Evolutionary conservation across 2,797 vertebrate species (phyloP).

Genomic region (Alcedo quadribrachys): DNA sequence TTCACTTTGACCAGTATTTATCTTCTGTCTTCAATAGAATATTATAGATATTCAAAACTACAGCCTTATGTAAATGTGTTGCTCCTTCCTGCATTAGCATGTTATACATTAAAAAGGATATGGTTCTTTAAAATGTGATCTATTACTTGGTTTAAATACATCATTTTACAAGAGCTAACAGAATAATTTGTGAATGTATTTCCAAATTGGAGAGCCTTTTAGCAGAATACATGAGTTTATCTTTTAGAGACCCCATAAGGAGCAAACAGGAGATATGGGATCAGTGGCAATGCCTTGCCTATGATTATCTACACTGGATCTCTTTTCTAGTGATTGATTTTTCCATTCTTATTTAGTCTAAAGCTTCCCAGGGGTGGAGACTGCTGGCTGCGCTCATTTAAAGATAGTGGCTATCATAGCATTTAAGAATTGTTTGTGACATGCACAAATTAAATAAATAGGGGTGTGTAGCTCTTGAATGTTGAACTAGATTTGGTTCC

Average conservation of each 20-base stretch:
- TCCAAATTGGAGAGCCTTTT: background rate
- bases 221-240: background rate
- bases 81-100: background rate
- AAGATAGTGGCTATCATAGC: background rate
- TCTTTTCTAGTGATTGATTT: constrained; percentile 25
- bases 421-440: constrained; percentile 34
- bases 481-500: background rate
- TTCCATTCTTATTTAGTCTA: constrained; percentile 4
- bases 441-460: constrained; percentile 8
- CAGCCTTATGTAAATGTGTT: background rate
- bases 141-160: background rate
- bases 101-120: background rate
- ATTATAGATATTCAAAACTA: background rate
- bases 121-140: background rate
- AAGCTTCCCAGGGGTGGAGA: background rate
- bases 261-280: background rate
- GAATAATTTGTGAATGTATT: background rate
- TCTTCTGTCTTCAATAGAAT: background rate
- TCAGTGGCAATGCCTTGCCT: background rate
- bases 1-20: background rate
- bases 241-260: background rate
- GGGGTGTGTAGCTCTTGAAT: background rate
- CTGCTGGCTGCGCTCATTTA: background rate
- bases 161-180: background rate
- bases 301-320: background rate